phyloP scores from a whole-genome alignment of 2,797 vertebrate genomes.

The Hemibagrus guttatus region DNA sequence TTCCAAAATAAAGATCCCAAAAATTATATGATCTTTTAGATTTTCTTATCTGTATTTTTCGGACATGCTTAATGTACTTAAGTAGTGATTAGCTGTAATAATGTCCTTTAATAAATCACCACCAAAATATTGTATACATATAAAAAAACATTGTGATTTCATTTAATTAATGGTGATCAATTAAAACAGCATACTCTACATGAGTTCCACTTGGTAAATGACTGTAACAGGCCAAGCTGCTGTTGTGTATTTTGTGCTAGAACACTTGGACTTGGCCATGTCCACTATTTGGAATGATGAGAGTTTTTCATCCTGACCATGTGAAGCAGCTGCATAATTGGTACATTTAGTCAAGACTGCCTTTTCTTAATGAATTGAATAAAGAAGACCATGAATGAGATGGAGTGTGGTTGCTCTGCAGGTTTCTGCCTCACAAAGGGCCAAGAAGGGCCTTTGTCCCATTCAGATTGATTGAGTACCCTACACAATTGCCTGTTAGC shows the following conservation, averaged over 20 bases:
- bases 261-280: background rate
- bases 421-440: constrained; percentile 57
- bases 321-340: constrained; percentile 59
- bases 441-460: constrained; percentile 51
- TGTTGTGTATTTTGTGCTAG: background rate
- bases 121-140: background rate
- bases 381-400: constrained; percentile 47
- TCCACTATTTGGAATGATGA: constrained; percentile 42
- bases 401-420: constrained; percentile 54
- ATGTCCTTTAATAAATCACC: background rate
- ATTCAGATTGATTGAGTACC: constrained; percentile 49
- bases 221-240: background rate
- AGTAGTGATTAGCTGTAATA: background rate
- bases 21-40: background rate
- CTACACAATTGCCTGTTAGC: constrained; percentile 46
- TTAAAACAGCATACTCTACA: background rate
- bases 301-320: constrained; percentile 51
- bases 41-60: background rate
- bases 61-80: background rate
- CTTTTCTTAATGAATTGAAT: constrained; percentile 54
- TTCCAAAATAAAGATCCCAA: background rate
- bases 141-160: background rate
- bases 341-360: constrained; percentile 53
- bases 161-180: background rate
- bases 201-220: background rate